These are phyloP conservation scores for Lasioglossum oenotherae DNA, from an alignment of 2,888 invertebrate genomes.

Conservation along the genomic window DNA sequence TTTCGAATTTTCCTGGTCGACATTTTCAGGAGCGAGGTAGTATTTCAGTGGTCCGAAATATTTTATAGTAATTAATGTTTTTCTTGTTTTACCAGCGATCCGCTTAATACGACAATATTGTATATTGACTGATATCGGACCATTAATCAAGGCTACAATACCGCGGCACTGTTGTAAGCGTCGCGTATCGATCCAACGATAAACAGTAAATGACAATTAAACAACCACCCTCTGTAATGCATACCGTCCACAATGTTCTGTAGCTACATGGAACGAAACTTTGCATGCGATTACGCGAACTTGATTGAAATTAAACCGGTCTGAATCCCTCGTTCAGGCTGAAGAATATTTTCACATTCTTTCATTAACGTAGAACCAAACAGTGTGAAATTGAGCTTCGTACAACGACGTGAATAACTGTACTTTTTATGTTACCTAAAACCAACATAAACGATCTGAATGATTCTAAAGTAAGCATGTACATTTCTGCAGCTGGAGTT, in stretches of 20 bases:
- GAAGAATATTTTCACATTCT: not conserved
- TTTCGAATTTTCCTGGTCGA: not conserved
- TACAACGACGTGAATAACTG: not conserved
- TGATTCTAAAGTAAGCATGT: not conserved
- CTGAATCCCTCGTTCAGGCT: not conserved
- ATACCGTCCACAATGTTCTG: not conserved
- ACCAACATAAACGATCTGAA: not conserved
- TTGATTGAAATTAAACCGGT: not conserved
- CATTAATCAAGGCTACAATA: slow-evolving; percentile 6
- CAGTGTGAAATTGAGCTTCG: not conserved
- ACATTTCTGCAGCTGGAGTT: not conserved
- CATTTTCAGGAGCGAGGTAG: not conserved
- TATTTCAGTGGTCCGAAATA: not conserved
- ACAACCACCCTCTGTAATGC: not conserved
- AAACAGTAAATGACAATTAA: slow-evolving; percentile 19
- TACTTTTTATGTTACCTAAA: not conserved
- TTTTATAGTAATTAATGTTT: not conserved
- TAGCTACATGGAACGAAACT: not conserved
- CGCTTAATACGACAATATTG: not conserved
- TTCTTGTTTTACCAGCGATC: not conserved
- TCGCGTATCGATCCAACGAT: not conserved
- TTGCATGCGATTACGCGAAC: not conserved
- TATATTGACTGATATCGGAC: not conserved
- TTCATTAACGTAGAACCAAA: not conserved
- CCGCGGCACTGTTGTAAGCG: not conserved